Conservation (phyloP, 2,888 invertebrate genomes). For the Chloroclysta siterata region DNA sequence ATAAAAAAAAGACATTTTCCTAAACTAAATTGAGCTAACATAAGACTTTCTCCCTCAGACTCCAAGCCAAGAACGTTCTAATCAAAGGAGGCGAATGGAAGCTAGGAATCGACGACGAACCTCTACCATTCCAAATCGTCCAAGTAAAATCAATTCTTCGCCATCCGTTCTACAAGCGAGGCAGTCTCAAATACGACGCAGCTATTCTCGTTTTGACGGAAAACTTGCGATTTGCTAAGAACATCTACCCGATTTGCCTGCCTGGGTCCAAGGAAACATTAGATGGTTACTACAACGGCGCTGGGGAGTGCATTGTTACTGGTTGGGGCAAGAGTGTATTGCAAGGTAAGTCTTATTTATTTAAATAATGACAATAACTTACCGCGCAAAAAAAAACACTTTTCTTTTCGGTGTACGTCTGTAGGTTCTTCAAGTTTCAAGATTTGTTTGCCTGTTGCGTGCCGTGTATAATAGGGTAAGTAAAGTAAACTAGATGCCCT, state of each 20-base stretch:
- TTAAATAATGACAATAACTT: no score
- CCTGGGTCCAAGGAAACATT: slow-evolving; percentile 74
- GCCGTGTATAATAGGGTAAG: no score
- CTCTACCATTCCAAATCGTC: slow-evolving; percentile 91
- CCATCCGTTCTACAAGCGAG: slow-evolving; percentile 88
- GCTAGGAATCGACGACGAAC: slow-evolving; percentile 91
- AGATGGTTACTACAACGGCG: slow-evolving; percentile 85
- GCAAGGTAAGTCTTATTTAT: slow-evolving; percentile 85
- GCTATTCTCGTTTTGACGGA: slow-evolving; percentile 89
- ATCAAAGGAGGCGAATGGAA: slow-evolving; percentile 94
- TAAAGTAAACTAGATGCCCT: no score
- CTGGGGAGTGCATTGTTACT: slow-evolving; percentile 89
- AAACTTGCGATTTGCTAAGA: slow-evolving; percentile 86
- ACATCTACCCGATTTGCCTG: slow-evolving; percentile 91
- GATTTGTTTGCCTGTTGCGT: no score
- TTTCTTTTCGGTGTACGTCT: no score
- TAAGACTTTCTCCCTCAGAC: slow-evolving; percentile 63
- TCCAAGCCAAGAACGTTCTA: slow-evolving; percentile 87
- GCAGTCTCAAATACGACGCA: slow-evolving; percentile 87
- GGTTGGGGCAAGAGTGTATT: slow-evolving; percentile 93
- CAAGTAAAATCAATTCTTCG: slow-evolving; percentile 88
- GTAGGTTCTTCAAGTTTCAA: no score
- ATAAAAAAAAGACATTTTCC: no score
- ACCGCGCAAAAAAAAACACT: no score
- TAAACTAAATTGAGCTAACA: no score